Base-by-base conservation (phyloP, 2,888 invertebrate genomes). In the Acleris emargana region DNA sequence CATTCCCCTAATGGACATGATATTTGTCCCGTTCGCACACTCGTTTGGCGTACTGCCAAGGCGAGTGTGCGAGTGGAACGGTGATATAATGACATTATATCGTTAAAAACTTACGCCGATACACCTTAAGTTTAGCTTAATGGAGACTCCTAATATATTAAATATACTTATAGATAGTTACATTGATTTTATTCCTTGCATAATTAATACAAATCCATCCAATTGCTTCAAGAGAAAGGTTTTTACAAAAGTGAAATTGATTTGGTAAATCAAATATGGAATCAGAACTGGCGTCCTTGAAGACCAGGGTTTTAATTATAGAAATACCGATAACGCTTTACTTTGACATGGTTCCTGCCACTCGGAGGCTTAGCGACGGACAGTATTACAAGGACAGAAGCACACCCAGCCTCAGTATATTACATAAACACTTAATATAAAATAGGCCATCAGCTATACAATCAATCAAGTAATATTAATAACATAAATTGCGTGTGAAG, bases 1-100 rank as follows among this genome's bases (percentile, higher is more conserved):
- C 87, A 83, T 85, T 87, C 88, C 91, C 89, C 89, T 86, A 88
- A 88, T 88, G 91, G 91, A 91, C 91, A 85, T 83, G 87, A 86
- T 78, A 79, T 68, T 72, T 71, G 72, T 82, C 81, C 73, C 81
- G 61, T 71, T 81, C 80, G 76, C 84, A 77, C 81, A 69, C 77
- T 70, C 71, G 69, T 74, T 49, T 49, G 58, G 61, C 57, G 57
- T 67, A 67, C 67, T 61, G 64, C 68, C 68, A 52, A 53, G 53
- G 60, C 69, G 67, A 64, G 72, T 74, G 79, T 76, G 82, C 74
- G 81, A 86, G 68, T 72, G 78, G 76, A 82, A 84, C 81, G 72
- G 70, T 75, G 73, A 80, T 85, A 84, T 81, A 83, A 87, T 84
- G 86, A 85, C 83, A 75, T 77, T 77, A 81, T 86, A 89, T 82